Evolutionary conservation across 2,888 invertebrate genomes (phyloP), one percentile per base, ranked within the genome.

Genomic region (Falcaria lacertinaria): DNA sequence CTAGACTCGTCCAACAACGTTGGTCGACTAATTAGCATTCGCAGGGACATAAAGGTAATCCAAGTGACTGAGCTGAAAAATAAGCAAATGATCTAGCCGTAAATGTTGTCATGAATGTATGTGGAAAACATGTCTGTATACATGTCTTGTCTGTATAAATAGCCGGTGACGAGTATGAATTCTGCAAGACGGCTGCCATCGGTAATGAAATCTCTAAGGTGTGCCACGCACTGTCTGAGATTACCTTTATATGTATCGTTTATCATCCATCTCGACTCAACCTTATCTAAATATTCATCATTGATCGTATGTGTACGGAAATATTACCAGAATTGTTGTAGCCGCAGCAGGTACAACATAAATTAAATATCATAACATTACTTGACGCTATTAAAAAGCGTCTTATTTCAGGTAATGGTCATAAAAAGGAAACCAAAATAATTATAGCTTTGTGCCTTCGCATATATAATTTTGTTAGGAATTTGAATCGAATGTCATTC

Each of bases 161-260:
- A 76, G 52, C 49, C 47, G 47, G 44, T 67, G 64, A 67, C 57
- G 57, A 44, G 42, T 50, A 41, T 47, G 43, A 43, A 43, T 46
- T 43, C 40, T 53, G 44, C 54, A 46, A 50, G 57, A 66, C 60
- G 61, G 57, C 61, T 59, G 58, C 53, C 59, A 54, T 60, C 62
- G 54, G 64, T 60, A 67, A 48, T 60, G 51, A 60, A 64, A 71
- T 68, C 65, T 64, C 41, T 56, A 63, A 71, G 74, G 73, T 54
- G 70, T 60, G 70, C 60, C 69, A 54, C 54, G 58, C 54, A 49
- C 47, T 57, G 43, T 46, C 43, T 38, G 48, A 55, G 45, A 54
- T 54, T 58, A 62, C 56, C 52, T 59, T 56, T 50, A 56, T 60
- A 50, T 48, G 51, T 53, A 47, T 56, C 54, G 50, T 54, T 51